Evolutionary conservation across 2,113 vertebrate genomes (phyloP).

Genomic region (Symphodus melops): DNA sequence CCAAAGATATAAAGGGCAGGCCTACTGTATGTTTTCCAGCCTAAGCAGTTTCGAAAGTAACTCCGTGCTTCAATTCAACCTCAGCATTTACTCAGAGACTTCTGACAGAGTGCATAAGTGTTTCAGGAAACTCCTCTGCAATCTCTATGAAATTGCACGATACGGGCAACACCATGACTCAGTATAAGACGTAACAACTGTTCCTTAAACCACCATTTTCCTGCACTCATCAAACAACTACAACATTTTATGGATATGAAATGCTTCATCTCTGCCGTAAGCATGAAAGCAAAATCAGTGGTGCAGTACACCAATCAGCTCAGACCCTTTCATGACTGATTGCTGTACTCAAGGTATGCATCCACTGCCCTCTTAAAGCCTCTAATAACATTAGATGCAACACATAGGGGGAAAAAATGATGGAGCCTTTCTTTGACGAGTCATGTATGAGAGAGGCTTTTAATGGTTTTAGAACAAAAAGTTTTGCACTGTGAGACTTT

Average conservation of each 20-base stretch:
- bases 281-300: slow-evolving; percentile 17
- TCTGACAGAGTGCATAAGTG: background rate
- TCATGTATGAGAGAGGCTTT: too few species aligned
- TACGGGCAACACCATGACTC: background rate
- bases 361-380: background rate
- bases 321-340: slow-evolving; percentile 3
- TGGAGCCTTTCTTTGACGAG: too few species aligned
- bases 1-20: slow-evolving; percentile 62
- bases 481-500: too few species aligned
- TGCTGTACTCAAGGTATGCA: slow-evolving; percentile 3
- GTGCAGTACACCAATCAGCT: slow-evolving; percentile 15
- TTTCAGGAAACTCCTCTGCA: slow-evolving; percentile 16
- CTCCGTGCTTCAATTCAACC: slow-evolving; percentile 21
- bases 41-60: slow-evolving; percentile 67
- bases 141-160: slow-evolving; percentile 19
- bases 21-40: slow-evolving; percentile 58
- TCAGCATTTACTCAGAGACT: slow-evolving; percentile 28
- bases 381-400: background rate
- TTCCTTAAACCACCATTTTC: slow-evolving; percentile 6
- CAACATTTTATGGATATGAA: slow-evolving; percentile 19
- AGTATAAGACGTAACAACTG: background rate
- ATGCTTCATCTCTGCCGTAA: slow-evolving; percentile 8
- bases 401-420: too few species aligned
- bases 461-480: too few species aligned
- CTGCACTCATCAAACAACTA: slow-evolving; percentile 30